phyloP scores from a whole-genome alignment of 2,113 vertebrate genomes.

The Lepus timidus region DNA sequence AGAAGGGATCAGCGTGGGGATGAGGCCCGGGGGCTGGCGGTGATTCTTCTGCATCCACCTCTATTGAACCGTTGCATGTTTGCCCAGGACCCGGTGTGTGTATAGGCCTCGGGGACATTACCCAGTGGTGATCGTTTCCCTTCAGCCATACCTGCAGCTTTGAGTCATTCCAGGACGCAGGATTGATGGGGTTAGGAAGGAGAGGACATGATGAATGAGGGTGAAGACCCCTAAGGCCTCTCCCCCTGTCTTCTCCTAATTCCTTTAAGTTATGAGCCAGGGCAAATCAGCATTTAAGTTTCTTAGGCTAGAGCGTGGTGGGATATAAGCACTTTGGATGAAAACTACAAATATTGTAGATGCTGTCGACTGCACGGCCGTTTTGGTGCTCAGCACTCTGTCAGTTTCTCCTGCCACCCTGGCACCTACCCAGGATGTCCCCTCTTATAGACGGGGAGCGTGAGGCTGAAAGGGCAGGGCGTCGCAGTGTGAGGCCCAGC shows the following conservation, averaged over 20 bases:
- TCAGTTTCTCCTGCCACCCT: background rate
- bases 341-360: constrained; percentile 7
- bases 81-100: background rate
- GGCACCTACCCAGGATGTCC: background rate
- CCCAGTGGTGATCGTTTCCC: background rate
- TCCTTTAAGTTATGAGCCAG: constrained; percentile 22
- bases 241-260: background rate
- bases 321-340: background rate
- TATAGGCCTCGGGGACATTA: background rate
- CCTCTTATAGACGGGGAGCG: background rate
- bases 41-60: background rate
- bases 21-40: background rate
- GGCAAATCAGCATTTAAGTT: background rate
- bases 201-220: background rate
- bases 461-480: background rate
- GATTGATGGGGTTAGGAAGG: background rate
- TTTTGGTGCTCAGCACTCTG: background rate
- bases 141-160: background rate
- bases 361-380: background rate
- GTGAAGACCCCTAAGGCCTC: background rate
- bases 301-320: background rate
- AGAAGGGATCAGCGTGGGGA: background rate
- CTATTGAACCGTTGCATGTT: background rate
- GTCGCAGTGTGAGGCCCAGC: background rate
- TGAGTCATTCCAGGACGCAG: constrained; percentile 26